These are phyloP conservation scores for Rhyacichthys aspro DNA, from an alignment of 2,797 vertebrate species.

Conservation along the genomic window DNA sequence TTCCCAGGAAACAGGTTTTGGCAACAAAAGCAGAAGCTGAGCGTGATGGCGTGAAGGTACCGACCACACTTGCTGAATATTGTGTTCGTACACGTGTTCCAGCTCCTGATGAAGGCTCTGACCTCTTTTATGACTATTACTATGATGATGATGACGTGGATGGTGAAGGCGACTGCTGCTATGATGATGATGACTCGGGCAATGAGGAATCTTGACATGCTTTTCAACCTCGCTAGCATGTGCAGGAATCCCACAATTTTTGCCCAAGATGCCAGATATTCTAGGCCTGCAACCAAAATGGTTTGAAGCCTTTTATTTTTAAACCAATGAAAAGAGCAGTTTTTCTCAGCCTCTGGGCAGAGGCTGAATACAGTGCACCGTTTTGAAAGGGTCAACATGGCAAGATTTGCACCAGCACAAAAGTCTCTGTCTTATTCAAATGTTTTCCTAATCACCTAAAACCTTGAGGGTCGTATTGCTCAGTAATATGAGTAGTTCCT, in stretches of 20 bases:
- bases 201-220: slow-evolving; percentile 90
- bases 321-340: slow-evolving; percentile 62
- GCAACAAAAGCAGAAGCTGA: slow-evolving; percentile 91
- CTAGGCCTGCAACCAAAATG: slow-evolving; percentile 57
- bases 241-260: slow-evolving; percentile 34
- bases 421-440: slow-evolving; percentile 42
- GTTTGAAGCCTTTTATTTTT: slow-evolving; percentile 62
- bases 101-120: slow-evolving; percentile 86
- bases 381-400: slow-evolving; percentile 50
- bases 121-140: slow-evolving; percentile 94
- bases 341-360: slow-evolving; percentile 49
- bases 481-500: slow-evolving; percentile 10
- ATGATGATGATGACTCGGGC: slow-evolving; percentile 90
- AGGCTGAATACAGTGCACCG: slow-evolving; percentile 45
- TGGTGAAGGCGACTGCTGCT: slow-evolving; percentile 85
- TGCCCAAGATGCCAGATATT: slow-evolving; percentile 58
- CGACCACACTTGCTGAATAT: slow-evolving; percentile 92
- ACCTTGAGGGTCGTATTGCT: slow-evolving; percentile 33
- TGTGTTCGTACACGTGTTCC: slow-evolving; percentile 90
- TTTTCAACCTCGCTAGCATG: slow-evolving; percentile 37
- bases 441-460: slow-evolving; percentile 45
- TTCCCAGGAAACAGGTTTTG: slow-evolving; percentile 89
- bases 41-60: slow-evolving; percentile 91
- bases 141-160: slow-evolving; percentile 90
- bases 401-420: slow-evolving; percentile 76